Conservation (phyloP, 2,797 vertebrate species). For the Acrocephalus scirpaceus region DNA sequence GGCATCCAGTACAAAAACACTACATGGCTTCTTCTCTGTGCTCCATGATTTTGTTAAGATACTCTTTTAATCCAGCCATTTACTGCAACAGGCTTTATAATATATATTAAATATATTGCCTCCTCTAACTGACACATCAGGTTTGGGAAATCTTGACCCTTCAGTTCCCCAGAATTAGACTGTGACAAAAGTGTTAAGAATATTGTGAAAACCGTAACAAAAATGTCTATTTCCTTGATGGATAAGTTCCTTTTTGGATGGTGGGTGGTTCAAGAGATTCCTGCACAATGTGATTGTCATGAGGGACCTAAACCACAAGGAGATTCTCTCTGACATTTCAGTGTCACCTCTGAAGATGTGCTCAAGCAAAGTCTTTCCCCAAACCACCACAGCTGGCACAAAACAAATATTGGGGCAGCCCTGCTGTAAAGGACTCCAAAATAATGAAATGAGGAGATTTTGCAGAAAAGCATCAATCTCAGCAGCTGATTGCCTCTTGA, state of each 20-base stretch:
- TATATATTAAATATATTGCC: conserved; percentile 7
- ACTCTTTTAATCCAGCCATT: conserved; percentile 11
- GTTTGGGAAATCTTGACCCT: not conserved
- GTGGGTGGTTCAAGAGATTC: not conserved
- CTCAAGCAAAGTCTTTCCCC: not conserved
- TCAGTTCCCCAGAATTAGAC: not conserved
- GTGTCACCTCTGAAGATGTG: not conserved
- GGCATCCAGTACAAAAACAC: conserved; percentile 38
- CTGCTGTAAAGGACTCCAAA: not conserved
- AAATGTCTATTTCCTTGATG: not conserved
- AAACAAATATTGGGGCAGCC: not conserved
- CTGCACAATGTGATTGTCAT: too few relatives aligned
- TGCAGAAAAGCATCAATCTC: not conserved
- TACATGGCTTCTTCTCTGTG: conserved; percentile 39
- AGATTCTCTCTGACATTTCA: not conserved
- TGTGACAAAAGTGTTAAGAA: not conserved
- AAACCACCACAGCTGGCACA: not conserved
- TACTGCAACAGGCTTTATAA: conserved; percentile 4
- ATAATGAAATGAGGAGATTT: not conserved
- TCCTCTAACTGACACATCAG: not conserved
- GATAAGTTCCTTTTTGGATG: not conserved
- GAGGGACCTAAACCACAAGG: not conserved
- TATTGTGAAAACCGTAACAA: not conserved
- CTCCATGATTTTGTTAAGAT: not conserved
- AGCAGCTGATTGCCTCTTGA: not conserved